Conservation (phyloP, 2,797 vertebrate genomes). For the Danio aesculapii region DNA sequence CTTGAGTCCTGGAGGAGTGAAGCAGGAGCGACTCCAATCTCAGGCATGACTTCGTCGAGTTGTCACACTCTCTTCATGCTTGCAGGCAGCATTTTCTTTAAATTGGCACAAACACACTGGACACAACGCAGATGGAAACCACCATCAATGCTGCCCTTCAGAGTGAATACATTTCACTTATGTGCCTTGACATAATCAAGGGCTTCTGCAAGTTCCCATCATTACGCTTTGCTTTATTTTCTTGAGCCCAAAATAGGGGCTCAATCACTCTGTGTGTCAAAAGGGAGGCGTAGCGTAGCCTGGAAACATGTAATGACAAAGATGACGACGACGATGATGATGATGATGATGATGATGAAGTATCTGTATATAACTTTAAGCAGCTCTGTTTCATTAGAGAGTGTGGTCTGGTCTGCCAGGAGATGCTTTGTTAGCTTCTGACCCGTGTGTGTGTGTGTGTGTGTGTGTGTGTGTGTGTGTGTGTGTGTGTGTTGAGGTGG, state of each 20-base stretch:
- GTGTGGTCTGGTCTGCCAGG: conserved; percentile 44
- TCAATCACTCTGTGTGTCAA: conserved; percentile 55
- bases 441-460: conserved; percentile 45
- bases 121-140: conserved; percentile 66
- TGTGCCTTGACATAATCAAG: conserved; percentile 61
- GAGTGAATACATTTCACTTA: conserved; percentile 50
- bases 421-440: conserved; percentile 59
- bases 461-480: background rate
- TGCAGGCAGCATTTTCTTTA: conserved; percentile 66
- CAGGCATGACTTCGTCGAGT: conserved; percentile 75
- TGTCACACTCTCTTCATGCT: conserved; percentile 70
- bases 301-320: conserved; percentile 52
- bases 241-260: conserved; percentile 54
- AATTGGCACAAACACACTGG: conserved; percentile 73
- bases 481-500: too few relatives aligned
- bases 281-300: conserved; percentile 33
- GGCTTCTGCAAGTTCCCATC: conserved; percentile 57
- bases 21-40: conserved; percentile 59
- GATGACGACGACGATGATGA: conserved; percentile 41
- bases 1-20: conserved; percentile 61
- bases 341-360: conserved; percentile 81
- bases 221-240: conserved; percentile 52
- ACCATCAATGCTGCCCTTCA: conserved; percentile 51
- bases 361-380: conserved; percentile 85
- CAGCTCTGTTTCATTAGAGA: conserved; percentile 81